These are phyloP conservation scores for Alfaro cultratus DNA, from an alignment of 2,797 vertebrate genomes.

Conservation along the genomic window DNA sequence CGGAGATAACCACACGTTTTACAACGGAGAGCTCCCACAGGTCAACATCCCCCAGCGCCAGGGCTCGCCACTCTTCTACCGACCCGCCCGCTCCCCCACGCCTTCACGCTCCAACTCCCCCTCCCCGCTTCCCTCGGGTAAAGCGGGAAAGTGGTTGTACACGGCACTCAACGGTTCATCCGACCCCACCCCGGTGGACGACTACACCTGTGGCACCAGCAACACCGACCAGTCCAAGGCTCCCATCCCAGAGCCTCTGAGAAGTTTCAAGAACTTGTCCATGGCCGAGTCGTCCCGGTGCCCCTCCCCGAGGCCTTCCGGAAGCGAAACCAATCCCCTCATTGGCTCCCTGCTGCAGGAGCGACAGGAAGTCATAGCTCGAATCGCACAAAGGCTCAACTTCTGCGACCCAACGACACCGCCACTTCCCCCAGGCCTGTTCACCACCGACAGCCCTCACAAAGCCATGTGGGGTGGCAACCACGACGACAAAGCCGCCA, in stretches of 20 bases:
- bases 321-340: conserved; percentile 89
- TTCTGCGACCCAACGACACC: conserved; percentile 93
- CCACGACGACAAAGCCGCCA: conserved; percentile 82
- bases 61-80: conserved; percentile 81
- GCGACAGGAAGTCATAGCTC: conserved; percentile 95
- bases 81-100: conserved; percentile 74
- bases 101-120: conserved; percentile 77
- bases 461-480: conserved; percentile 83
- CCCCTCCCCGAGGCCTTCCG: conserved; percentile 79
- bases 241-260: conserved; percentile 78
- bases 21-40: conserved; percentile 75
- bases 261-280: conserved; percentile 90
- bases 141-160: conserved; percentile 86
- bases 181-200: conserved; percentile 79
- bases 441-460: conserved; percentile 77
- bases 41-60: conserved; percentile 73
- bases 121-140: conserved; percentile 80
- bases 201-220: conserved; percentile 73
- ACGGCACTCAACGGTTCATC: conserved; percentile 78
- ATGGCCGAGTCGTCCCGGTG: conserved; percentile 80
- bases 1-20: conserved; percentile 62
- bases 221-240: conserved; percentile 76
- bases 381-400: conserved; percentile 96
- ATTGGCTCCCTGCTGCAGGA: conserved; percentile 96
- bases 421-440: conserved; percentile 84